Conservation (phyloP, 2,113 vertebrate genomes). For the Shinisaurus crocodilurus region DNA sequence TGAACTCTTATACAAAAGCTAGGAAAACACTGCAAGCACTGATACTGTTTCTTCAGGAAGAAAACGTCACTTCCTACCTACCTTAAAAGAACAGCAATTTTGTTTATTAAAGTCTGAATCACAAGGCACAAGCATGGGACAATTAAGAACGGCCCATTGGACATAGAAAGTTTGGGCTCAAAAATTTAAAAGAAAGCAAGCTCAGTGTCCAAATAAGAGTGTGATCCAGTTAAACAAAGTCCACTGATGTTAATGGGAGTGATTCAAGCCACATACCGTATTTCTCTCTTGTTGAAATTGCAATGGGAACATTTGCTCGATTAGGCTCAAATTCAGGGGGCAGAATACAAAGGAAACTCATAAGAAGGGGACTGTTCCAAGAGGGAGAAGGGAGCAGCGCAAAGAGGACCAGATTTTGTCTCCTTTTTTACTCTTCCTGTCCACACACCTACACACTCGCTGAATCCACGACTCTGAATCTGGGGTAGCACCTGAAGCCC, state of each 20-base stretch:
- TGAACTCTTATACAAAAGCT: slow-evolving; percentile 69
- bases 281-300: neutral
- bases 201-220: neutral
- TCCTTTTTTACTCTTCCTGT: neutral
- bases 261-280: neutral
- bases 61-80: slow-evolving; percentile 39
- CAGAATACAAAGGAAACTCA: neutral
- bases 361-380: neutral
- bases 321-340: neutral
- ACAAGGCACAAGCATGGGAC: neutral
- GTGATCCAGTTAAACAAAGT: neutral
- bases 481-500: no score
- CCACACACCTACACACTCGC: neutral
- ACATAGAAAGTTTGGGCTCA: neutral
- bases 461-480: neutral
- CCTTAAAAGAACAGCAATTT: slow-evolving; percentile 55
- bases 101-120: slow-evolving; percentile 49
- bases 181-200: neutral
- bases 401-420: neutral
- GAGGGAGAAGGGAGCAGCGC: neutral
- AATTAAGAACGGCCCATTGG: slow-evolving; percentile 28
- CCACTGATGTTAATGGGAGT: neutral
- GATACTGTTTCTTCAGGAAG: slow-evolving; percentile 61
- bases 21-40: slow-evolving; percentile 34
- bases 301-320: neutral